These are phyloP conservation scores for Coleophora deauratella DNA, from an alignment of 2,888 invertebrate genomes.

Conservation along the genomic window DNA sequence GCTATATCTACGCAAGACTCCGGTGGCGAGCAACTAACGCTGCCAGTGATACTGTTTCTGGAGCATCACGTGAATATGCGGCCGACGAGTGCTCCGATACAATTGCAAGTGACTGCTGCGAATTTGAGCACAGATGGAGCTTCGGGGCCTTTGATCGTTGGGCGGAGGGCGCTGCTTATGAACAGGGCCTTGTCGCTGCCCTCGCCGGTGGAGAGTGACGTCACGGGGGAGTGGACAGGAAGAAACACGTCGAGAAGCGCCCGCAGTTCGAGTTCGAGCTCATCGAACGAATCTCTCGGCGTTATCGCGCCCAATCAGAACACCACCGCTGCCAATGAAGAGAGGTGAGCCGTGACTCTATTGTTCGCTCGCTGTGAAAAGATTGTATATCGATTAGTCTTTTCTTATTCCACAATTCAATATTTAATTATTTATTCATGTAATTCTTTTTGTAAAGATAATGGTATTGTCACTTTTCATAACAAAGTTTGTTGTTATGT, in stretches of 20 bases:
- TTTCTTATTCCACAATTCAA: no score
- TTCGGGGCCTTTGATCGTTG: slow-evolving; percentile 59
- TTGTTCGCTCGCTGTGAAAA: neutral
- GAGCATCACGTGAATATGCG: slow-evolving; percentile 63
- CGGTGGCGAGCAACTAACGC: slow-evolving; percentile 46
- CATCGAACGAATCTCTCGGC: slow-evolving; percentile 53
- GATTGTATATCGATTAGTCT: no score
- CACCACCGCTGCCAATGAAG: slow-evolving; percentile 40
- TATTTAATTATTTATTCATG: no score
- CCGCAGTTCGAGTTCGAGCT: slow-evolving; percentile 56
- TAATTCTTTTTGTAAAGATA: no score
- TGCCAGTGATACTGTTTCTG: slow-evolving; percentile 63
- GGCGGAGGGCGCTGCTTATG: slow-evolving; percentile 57
- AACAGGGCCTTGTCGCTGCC: slow-evolving; percentile 58
- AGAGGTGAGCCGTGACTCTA: slow-evolving; percentile 37
- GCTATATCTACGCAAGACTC: slow-evolving; percentile 43
- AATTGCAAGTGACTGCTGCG: slow-evolving; percentile 61
- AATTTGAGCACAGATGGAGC: slow-evolving; percentile 57
- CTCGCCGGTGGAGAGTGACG: slow-evolving; percentile 59
- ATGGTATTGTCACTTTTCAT: no score
- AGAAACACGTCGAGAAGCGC: slow-evolving; percentile 49
- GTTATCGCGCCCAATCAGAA: slow-evolving; percentile 34
- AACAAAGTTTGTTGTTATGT: no score
- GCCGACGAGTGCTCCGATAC: slow-evolving; percentile 64
- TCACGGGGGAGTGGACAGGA: slow-evolving; percentile 56